Base-by-base conservation (phyloP, 1,140 invertebrate genomes). In the Diachasma alloeum region DNA sequence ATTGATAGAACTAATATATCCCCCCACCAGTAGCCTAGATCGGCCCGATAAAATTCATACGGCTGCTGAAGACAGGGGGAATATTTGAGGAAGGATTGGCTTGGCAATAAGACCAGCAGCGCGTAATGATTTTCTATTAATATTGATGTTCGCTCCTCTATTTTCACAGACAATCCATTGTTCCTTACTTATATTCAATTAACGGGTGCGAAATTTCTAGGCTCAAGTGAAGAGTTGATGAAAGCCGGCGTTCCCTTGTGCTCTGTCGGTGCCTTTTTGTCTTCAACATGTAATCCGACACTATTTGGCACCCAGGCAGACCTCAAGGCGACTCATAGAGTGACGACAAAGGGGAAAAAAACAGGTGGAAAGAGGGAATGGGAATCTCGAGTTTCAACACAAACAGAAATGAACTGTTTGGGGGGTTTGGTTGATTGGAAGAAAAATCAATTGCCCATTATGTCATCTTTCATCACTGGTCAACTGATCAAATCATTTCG, bases 1-100 rank as follows among this genome's bases (percentile, higher is more conserved):
- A 90, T 90, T 85, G 88, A 90, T 90, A 85, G 87, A 84, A 78
- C 86, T 90, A 88, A 89, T 90, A 88, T 88, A 80, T 79, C 79
- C 77, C 79, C 81, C 76, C 70, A 56, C 36, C 24, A 11, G 5
- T 24, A 9, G 6, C 24, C 24, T 63, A 63, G 59, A 63, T 63
- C 24, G 13, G 10, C 19, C 5, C 24, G 24, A 63, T 63, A 15
- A 26, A 63, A 26, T 59, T 59, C 53, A 22, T 22, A 59, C 53
- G 2, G 53, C 4, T 19, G n/a, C 1, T 2, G 2, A 31, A 31
- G 31, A 31, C 9, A 19, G 59, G 48, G 48, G 15, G 15, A 53
- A 53, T 53, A 17, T 53, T 53, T 53, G 9, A 42, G 13, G 39
- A 11, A 42, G 39, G 9, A 42, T 42, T 42, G 39, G 9, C 39